phyloP scores from a whole-genome alignment of 2,888 invertebrate genomes.

The Cacoxenus indagator region DNA sequence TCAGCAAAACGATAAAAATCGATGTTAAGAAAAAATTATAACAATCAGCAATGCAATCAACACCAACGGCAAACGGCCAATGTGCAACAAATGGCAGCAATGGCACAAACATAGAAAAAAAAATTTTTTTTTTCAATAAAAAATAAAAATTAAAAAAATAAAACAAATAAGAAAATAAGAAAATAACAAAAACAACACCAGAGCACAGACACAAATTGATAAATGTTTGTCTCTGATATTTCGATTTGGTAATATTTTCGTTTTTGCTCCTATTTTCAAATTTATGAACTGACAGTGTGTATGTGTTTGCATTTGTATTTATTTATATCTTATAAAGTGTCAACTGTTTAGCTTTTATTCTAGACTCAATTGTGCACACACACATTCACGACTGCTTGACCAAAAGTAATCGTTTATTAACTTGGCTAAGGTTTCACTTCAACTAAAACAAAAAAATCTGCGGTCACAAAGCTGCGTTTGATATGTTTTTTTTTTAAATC shows the following conservation, averaged over 20 bases:
- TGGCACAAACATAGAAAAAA: neutral
- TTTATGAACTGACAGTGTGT: neutral
- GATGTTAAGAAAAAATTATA: neutral
- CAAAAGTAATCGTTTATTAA: slow-evolving; percentile 37
- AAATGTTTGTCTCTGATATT: neutral
- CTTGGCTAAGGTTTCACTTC: slow-evolving; percentile 30
- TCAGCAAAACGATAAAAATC: slow-evolving; percentile 15
- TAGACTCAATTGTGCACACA: neutral
- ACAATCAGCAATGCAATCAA: slow-evolving; percentile 1
- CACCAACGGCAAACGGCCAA: slow-evolving; percentile 9
- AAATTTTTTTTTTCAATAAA: too few species aligned
- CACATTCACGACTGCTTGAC: slow-evolving; percentile 21
- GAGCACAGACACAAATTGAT: neutral
- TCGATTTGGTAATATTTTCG: slow-evolving; percentile 4
- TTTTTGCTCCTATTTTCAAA: neutral
- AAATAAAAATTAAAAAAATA: neutral
- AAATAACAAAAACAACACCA: neutral
- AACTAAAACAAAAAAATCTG: neutral
- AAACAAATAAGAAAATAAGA: neutral
- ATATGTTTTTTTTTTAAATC: slow-evolving; percentile 32
- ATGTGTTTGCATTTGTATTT: neutral
- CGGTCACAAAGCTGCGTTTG: slow-evolving; percentile 28
- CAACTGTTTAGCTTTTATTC: slow-evolving; percentile 12
- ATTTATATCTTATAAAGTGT: slow-evolving; percentile 17
- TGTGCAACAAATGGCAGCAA: neutral